These are phyloP conservation scores for Episyrphus balteatus DNA, from an alignment of 1,140 invertebrate genomes.

Conservation along the genomic window DNA sequence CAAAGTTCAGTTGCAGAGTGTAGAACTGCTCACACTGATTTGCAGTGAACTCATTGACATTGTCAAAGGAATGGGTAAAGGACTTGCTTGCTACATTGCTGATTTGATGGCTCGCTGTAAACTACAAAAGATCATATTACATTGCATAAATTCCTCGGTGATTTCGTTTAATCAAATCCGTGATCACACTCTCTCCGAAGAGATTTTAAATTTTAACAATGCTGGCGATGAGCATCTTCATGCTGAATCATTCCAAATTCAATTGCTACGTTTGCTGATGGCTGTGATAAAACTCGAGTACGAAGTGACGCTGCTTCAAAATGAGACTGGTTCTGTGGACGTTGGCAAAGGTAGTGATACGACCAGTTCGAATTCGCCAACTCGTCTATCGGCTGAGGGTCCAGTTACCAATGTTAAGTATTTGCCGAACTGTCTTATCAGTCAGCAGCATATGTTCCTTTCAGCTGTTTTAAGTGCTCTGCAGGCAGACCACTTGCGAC, in stretches of 20 bases:
- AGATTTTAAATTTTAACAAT: constrained; percentile 76
- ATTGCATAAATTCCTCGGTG: constrained; percentile 72
- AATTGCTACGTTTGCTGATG: constrained; percentile 53
- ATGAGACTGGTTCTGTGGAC: constrained; percentile 27
- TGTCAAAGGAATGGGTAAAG: constrained; percentile 69
- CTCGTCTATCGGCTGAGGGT: constrained; percentile 18
- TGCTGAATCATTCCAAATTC: constrained; percentile 67
- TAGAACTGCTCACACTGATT: constrained; percentile 67
- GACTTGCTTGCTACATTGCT: constrained; percentile 70
- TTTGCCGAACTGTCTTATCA: constrained; percentile 52
- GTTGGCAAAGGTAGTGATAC: constrained; percentile 10
- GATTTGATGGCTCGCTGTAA: constrained; percentile 74
- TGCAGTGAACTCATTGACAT: constrained; percentile 69
- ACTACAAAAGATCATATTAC: constrained; percentile 78
- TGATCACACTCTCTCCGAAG: constrained; percentile 59
- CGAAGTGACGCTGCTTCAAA: constrained; percentile 45
- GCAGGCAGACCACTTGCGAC: constrained; percentile 51
- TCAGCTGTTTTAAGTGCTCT: constrained; percentile 70
- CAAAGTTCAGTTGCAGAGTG: constrained; percentile 62
- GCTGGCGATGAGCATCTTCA: constrained; percentile 49
- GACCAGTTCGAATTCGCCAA: constrained; percentile 25
- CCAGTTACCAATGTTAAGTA: constrained; percentile 44
- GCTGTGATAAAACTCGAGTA: constrained; percentile 70
- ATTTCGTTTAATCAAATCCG: constrained; percentile 32
- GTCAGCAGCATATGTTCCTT: constrained; percentile 78